Evolutionary conservation across 2,888 invertebrate genomes (phyloP).

Genomic region (Aporophyla lueneburgensis): DNA sequence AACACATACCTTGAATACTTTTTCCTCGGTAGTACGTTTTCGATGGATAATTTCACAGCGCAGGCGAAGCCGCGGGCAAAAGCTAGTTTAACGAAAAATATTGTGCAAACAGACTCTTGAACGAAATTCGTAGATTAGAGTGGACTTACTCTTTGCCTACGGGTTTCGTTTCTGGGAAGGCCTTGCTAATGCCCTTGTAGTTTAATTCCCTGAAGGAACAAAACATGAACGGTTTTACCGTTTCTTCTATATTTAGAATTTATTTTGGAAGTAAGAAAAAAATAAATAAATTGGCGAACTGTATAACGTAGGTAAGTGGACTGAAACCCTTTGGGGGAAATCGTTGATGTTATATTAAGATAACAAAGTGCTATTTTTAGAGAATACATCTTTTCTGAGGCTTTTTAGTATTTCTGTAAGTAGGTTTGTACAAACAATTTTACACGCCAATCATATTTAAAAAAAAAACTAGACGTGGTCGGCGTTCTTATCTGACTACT

Average conservation of each 20-base stretch:
- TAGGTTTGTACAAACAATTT: too few relatives aligned
- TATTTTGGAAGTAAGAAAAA: not conserved
- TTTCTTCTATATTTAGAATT: not conserved
- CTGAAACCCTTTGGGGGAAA: not conserved
- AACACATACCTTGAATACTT: too few relatives aligned
- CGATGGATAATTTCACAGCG: too few relatives aligned
- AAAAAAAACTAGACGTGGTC: too few relatives aligned
- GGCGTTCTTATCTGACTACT: too few relatives aligned
- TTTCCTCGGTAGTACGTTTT: too few relatives aligned
- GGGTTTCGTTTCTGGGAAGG: not conserved
- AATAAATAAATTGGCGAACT: not conserved
- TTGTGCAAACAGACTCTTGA: not conserved
- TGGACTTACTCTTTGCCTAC: not conserved
- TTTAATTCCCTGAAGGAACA: not conserved
- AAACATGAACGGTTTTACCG: not conserved
- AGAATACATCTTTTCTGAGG: too few relatives aligned
- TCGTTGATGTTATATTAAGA: not conserved
- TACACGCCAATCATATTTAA: too few relatives aligned
- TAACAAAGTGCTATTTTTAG: too few relatives aligned
- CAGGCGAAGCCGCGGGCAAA: too few relatives aligned
- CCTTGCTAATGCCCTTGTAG: not conserved
- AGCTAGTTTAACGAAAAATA: not conserved
- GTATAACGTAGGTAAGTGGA: too few relatives aligned
- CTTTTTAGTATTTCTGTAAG: too few relatives aligned
- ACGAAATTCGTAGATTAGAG: not conserved